Evolutionary conservation across 1,140 invertebrate species (phyloP).

Genomic region (Cardiocondyla obscurior): DNA sequence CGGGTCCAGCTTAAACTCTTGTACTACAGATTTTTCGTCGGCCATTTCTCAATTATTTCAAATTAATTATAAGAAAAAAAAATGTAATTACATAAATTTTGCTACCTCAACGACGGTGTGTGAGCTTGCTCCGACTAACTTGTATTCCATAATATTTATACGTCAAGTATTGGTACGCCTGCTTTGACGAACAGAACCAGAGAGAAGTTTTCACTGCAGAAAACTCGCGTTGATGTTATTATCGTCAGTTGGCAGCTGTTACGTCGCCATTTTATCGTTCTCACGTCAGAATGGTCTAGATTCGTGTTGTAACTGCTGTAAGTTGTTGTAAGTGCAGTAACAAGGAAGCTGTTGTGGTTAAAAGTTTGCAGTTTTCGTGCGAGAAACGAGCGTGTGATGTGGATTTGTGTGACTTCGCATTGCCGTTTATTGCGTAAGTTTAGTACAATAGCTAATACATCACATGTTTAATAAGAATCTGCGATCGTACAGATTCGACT

Average conservation of each 20-base stretch:
- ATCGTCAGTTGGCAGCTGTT: neutral
- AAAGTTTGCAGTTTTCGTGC: neutral
- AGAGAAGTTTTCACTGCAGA: no score
- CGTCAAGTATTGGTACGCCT: neutral
- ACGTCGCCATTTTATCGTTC: neutral
- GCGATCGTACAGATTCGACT: neutral
- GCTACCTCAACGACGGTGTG: neutral
- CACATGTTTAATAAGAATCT: neutral
- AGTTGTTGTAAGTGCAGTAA: no score
- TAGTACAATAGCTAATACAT: neutral
- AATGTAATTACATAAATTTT: neutral
- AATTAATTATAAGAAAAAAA: neutral
- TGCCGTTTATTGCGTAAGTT: neutral
- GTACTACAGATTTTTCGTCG: conserved; percentile 79
- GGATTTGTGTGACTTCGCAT: neutral
- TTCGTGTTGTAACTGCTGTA: no score
- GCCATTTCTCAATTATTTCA: conserved; percentile 68
- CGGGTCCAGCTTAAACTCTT: conserved; percentile 94
- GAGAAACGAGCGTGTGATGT: neutral
- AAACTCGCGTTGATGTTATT: no score
- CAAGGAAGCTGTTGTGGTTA: neutral
- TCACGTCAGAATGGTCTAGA: no score
- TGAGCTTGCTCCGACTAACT: neutral
- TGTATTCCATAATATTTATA: neutral
- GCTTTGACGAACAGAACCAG: no score